Conservation (phyloP, 2,113 vertebrate genomes). For the Forbesichthys agassizii region DNA sequence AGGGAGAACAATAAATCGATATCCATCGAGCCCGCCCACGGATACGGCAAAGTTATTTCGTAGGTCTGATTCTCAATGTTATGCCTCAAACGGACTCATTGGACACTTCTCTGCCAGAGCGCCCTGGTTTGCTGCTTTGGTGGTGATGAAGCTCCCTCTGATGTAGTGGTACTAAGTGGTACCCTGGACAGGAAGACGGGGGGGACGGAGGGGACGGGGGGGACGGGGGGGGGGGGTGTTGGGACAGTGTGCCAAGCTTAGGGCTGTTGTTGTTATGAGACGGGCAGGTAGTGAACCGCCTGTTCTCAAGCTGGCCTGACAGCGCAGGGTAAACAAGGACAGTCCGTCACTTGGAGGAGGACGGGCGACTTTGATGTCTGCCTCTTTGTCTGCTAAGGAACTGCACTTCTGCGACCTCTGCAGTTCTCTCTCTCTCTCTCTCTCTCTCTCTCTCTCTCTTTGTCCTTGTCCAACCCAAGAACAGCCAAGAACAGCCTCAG, state of each 20-base stretch:
- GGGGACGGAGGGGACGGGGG: no score
- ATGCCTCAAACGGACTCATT: no score
- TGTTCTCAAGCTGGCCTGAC: conserved; percentile 37
- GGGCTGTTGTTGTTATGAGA: conserved; percentile 26
- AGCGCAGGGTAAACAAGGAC: conserved; percentile 21
- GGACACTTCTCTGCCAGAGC: no score
- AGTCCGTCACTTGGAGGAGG: conserved; percentile 45
- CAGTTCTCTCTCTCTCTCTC: conserved; percentile 3
- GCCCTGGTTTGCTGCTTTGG: no score
- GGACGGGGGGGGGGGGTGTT: conserved; percentile 18
- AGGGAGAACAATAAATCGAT: no score
- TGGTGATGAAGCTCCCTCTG: no score
- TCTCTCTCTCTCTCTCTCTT: not conserved
- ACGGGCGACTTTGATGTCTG: conserved; percentile 33
- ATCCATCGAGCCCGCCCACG: no score
- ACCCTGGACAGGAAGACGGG: no score
- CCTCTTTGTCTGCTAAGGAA: conserved; percentile 47
- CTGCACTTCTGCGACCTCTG: conserved; percentile 9
- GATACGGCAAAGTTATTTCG: no score
- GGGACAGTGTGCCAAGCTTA: conserved; percentile 49
- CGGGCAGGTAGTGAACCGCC: conserved; percentile 51
- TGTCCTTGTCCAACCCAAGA: conserved; percentile 60
- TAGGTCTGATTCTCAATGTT: no score
- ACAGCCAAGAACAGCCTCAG: conserved; percentile 43
- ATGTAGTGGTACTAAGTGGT: no score